Percentiles rank a stretch among this genome's conserved stretches.
These are phyloP conservation scores for Datnioides undecimradiatus DNA, from an alignment of 2,113 vertebrate species.

Conservation along the genomic window DNA sequence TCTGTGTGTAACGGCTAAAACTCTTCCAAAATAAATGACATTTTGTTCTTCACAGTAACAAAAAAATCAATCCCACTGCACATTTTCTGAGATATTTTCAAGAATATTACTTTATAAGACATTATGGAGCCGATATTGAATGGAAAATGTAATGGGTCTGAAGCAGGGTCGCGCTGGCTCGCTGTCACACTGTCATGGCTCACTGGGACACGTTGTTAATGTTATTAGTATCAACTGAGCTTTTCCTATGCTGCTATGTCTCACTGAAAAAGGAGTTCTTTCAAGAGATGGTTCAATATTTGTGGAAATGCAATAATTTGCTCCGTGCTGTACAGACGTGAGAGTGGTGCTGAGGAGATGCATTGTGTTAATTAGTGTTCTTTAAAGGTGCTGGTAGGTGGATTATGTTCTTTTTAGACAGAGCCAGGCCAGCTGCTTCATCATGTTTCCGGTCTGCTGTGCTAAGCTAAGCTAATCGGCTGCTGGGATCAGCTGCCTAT, in stretches of 20 bases:
- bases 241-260: neutral
- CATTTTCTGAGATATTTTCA: neutral
- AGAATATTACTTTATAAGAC: neutral
- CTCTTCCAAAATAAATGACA: neutral
- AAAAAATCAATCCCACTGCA: neutral
- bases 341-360: neutral
- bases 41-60: neutral
- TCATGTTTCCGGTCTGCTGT: too few relatives aligned
- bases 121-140: neutral
- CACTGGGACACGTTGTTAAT: neutral
- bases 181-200: neutral
- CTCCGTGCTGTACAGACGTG: neutral
- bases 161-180: neutral
- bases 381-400: too few relatives aligned
- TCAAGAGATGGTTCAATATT: neutral
- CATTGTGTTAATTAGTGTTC: too few relatives aligned
- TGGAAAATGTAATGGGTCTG: neutral
- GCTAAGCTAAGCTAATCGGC: neutral
- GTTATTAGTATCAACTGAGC: neutral
- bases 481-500: too few relatives aligned
- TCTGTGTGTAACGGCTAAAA: neutral
- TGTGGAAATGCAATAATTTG: neutral
- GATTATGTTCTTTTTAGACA: too few relatives aligned
- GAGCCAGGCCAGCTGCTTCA: neutral
- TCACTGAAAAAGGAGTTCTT: neutral